These are phyloP conservation scores for Prosopocoilus inquinatus DNA, from an alignment of 2,888 invertebrate species.

Conservation along the genomic window DNA sequence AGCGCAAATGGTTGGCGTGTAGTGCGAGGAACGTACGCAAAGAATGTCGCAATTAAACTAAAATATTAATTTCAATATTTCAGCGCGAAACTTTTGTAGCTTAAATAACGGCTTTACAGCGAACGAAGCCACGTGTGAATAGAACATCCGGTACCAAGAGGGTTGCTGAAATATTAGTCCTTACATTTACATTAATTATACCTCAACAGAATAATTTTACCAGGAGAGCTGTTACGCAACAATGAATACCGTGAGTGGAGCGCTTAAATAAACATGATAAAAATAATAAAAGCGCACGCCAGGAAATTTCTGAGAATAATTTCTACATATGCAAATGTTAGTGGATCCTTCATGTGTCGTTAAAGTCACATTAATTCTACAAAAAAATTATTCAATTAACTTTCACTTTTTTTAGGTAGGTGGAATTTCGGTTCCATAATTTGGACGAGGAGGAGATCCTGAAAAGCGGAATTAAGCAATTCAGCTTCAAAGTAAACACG, in stretches of 20 bases:
- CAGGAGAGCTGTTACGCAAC: slow-evolving; percentile 19
- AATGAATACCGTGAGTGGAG: slow-evolving; percentile 19
- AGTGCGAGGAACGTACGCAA: neutral
- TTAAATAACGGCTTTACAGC: slow-evolving; percentile 1
- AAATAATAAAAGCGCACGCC: slow-evolving; percentile 13
- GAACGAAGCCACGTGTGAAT: slow-evolving; percentile 5
- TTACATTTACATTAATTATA: slow-evolving; percentile 5
- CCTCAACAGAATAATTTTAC: slow-evolving; percentile 2
- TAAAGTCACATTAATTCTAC: neutral
- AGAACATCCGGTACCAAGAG: slow-evolving; percentile 5
- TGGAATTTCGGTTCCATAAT: too few species aligned
- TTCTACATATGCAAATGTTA: slow-evolving; percentile 6
- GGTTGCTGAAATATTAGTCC: slow-evolving; percentile 3
- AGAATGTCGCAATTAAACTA: slow-evolving; percentile 4
- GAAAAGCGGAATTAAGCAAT: too few species aligned
- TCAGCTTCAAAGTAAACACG: too few species aligned
- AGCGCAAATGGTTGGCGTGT: too few species aligned
- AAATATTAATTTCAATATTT: slow-evolving; percentile 5
- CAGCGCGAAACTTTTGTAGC: slow-evolving; percentile 4
- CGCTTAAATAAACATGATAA: slow-evolving; percentile 17
- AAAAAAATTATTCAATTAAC: too few species aligned
- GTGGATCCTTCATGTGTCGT: neutral
- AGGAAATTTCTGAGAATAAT: neutral
- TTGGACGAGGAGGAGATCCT: too few species aligned
- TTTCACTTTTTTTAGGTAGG: too few species aligned